Conservation (phyloP, 37 sponge, comb jelly and placozoan species). For the Beroe forskalii region DNA sequence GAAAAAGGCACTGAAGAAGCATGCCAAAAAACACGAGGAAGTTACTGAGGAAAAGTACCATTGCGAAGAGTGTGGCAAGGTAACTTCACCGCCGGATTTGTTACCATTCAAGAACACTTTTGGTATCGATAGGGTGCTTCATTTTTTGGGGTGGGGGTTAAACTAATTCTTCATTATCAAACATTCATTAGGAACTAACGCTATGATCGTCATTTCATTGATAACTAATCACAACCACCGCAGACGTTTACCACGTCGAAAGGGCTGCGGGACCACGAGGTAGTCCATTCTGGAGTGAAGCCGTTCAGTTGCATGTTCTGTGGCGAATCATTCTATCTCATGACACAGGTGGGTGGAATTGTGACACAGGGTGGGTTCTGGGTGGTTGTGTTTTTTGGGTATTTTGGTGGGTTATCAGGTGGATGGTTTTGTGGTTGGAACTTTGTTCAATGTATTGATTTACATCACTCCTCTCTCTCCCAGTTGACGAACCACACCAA, state of each 20-base stretch:
- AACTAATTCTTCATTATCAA: no score
- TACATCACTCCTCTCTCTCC: neutral
- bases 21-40: slow-evolving; percentile 13
- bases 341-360: slow-evolving; percentile 42
- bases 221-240: no score
- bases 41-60: neutral
- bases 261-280: slow-evolving; percentile 28
- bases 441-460: no score
- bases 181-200: no score
- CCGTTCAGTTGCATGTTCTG: slow-evolving; percentile 63
- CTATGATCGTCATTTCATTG: no score
- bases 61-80: slow-evolving; percentile 62
- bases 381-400: no score
- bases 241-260: slow-evolving; percentile 16
- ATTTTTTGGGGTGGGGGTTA: no score
- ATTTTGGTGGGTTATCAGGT: no score
- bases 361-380: no score
- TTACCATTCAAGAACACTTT: neutral
- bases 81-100: neutral
- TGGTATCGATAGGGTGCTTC: no score
- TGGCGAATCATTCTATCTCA: slow-evolving; percentile 43
- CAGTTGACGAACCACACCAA: slow-evolving; percentile 58
- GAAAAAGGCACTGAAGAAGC: slow-evolving; percentile 12
- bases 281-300: slow-evolving; percentile 15
- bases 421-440: no score